phyloP scores from a whole-genome alignment of 2,113 vertebrate genomes.

The Craseonycteris thonglongyai region DNA sequence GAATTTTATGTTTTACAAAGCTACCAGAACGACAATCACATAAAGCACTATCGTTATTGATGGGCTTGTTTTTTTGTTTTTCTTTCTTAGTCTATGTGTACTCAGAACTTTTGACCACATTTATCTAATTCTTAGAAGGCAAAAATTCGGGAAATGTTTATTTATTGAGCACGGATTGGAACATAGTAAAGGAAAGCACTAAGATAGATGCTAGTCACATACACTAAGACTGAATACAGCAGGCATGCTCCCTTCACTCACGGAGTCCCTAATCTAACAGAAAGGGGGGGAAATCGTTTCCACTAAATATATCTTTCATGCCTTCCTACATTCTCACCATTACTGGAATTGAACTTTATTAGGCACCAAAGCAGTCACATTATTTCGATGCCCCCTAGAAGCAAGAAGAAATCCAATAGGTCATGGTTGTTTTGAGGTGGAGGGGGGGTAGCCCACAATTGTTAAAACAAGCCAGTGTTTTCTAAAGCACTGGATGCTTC shows the following conservation, averaged over 20 bases:
- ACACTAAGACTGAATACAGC: neutral
- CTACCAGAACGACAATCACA: neutral
- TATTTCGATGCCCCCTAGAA: neutral
- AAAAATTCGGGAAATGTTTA: neutral
- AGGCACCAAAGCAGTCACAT: neutral
- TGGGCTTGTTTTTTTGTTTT: neutral
- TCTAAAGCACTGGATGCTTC: slow-evolving; percentile 7
- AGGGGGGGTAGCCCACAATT: neutral
- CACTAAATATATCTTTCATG: neutral
- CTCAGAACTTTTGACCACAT: neutral
- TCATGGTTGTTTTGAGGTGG: slow-evolving; percentile 18
- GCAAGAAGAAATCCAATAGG: neutral
- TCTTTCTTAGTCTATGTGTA: neutral
- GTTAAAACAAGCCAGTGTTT: slow-evolving; percentile 13
- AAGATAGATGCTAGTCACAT: neutral
- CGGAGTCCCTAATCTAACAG: neutral
- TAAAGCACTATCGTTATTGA: neutral
- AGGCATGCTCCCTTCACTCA: neutral
- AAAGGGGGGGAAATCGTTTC: neutral
- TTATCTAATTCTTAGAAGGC: neutral
- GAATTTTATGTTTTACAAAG: slow-evolving; percentile 18
- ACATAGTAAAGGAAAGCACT: neutral
- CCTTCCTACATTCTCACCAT: slow-evolving; percentile 22
- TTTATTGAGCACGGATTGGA: neutral
- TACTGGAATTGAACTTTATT: neutral